Evolutionary conservation across 2,797 vertebrate genomes (phyloP).

Genomic region (Fundulus diaphanus): DNA sequence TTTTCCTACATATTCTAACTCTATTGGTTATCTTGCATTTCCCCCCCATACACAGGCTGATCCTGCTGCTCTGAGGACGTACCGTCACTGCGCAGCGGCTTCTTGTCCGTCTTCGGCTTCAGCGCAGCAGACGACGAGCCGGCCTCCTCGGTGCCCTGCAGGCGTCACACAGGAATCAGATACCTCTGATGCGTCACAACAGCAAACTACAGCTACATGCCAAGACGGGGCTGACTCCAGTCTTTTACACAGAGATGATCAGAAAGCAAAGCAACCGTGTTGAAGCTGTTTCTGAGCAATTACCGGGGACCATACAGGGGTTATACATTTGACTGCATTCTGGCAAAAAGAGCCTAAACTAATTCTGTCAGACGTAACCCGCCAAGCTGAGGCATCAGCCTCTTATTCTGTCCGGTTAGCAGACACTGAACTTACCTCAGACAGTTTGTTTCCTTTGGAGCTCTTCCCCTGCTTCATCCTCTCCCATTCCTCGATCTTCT

Average conservation of each 20-base stretch:
- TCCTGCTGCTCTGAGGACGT: conserved; percentile 36
- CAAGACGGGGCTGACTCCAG: not conserved
- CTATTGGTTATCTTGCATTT: not conserved
- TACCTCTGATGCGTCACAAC: not conserved
- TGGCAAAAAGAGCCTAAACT: not conserved
- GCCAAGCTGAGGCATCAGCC: not conserved
- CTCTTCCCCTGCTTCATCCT: conserved; percentile 90
- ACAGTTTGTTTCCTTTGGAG: conserved; percentile 75
- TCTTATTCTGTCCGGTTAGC: not conserved
- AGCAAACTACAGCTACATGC: not conserved
- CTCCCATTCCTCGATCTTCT: conserved; percentile 93
- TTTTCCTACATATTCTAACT: not conserved
- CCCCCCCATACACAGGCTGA: not conserved
- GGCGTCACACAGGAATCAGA: conserved; percentile 6
- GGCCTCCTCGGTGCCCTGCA: conserved; percentile 76
- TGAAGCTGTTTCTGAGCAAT: too few relatives aligned
- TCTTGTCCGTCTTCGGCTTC: conserved; percentile 86
- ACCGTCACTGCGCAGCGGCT: conserved; percentile 85
- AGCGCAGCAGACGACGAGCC: conserved; percentile 67
- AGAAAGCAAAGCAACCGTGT: too few relatives aligned
- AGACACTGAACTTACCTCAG: conserved; percentile 61
- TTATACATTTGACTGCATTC: too few relatives aligned
- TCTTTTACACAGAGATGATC: not conserved
- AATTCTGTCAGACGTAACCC: too few relatives aligned
- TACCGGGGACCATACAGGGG: too few relatives aligned